Base-by-base conservation (phyloP, 1,140 invertebrate species). In the Batillaria attramentaria region DNA sequence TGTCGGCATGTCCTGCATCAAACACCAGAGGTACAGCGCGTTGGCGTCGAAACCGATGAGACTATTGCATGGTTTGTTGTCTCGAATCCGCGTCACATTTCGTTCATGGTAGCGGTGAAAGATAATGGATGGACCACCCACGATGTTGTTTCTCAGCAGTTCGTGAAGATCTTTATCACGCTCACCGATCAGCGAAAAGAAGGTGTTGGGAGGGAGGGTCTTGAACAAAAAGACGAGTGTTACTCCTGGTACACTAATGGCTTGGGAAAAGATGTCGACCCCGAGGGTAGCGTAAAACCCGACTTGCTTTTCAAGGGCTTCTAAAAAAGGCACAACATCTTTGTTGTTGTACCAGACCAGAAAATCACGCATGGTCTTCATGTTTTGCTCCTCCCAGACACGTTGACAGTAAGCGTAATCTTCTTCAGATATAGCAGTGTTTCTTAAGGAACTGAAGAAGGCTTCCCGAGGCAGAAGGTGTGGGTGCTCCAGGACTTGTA, bases 261-360 rank as follows among this genome's bases (percentile, higher is more conserved):
- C 74, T 28, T 65, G 57, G 73, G 83, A 83, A 13, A 84, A 76
- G 42, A 84, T 46, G 41, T 85, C 84, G 20, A 84, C 73, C 31
- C 46, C 42, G 42, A 66, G 57, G n/a, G 50, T 60, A 28, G 68
- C 69, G 70, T 79, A 85, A 43, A 80, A 80, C 16, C 62, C 31
- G 16, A 72, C 66, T 28, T 81, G 66, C 24, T 70, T 66, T 46
- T 78, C n/a, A n/a, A 84, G 74, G 20, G 82, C 84, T 18, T 62
- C 8, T 20, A 85, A 66, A 39, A 85, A 80, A 4, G 77, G 78
- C 28, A 54, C 62, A 16, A 81, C 54, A 57, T 84, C 79, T 62
- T 68, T 50, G 65, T 81, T 78, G 69, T 83, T 84, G 72, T 83
- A 84, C 78, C 79, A 84, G 31, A 78, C 35, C 6, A 84, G 60